Conservation (phyloP, 1,140 invertebrate species). For the Druon quercuslanigerum region DNA sequence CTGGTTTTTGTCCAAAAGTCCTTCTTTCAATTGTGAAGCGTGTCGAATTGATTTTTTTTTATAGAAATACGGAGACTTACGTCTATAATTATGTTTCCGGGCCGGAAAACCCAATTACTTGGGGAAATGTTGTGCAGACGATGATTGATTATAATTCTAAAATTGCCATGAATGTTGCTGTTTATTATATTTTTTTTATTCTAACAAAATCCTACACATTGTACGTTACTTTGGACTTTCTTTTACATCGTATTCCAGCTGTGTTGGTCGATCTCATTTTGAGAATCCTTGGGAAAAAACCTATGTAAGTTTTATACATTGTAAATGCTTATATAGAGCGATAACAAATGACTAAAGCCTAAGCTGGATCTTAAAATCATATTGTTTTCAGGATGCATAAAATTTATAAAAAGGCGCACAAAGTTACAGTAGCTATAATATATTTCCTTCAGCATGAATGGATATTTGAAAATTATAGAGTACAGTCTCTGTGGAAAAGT, state of each 20-base stretch:
- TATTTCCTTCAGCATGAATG: too few species aligned
- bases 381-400: too few species aligned
- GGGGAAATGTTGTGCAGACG: constrained; percentile 76
- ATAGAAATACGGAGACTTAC: constrained; percentile 70
- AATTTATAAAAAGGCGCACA: too few species aligned
- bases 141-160: constrained; percentile 71
- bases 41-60: constrained; percentile 12
- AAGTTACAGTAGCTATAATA: too few species aligned
- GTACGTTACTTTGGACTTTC: constrained; percentile 73
- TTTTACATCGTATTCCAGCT: constrained; percentile 80
- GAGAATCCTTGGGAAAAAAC: constrained; percentile 77
- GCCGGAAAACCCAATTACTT: constrained; percentile 79
- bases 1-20: too few species aligned
- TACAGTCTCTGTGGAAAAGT: too few species aligned
- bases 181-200: constrained; percentile 78
- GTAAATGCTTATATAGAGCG: too few species aligned
- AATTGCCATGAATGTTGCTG: constrained; percentile 74
- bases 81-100: constrained; percentile 86
- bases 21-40: too few species aligned
- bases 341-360: too few species aligned
- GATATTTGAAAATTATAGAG: too few species aligned
- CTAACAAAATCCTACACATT: constrained; percentile 75
- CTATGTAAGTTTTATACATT: constrained; percentile 73
- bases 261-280: constrained; percentile 77
- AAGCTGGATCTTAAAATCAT: too few species aligned